phyloP scores from a whole-genome alignment of 2,888 invertebrate species.

The Noctua comes region DNA sequence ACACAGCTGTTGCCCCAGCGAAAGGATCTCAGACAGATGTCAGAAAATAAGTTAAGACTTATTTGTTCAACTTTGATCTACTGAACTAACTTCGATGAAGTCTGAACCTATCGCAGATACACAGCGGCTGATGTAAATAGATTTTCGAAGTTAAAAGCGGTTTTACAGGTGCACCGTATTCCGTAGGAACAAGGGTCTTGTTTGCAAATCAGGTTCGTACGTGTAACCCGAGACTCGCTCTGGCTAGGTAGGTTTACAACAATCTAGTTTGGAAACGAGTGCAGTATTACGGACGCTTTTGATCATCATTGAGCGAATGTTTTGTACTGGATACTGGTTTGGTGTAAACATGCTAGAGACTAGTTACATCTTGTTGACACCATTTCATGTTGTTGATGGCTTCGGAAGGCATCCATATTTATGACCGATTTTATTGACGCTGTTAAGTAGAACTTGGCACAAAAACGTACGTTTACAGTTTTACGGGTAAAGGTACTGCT shows the following conservation, averaged over 20 bases:
- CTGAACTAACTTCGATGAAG: constrained; percentile 53
- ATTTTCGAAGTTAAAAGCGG: constrained; percentile 47
- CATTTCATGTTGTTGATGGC: constrained; percentile 45
- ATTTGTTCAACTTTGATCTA: constrained; percentile 59
- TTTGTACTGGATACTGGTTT: constrained; percentile 47
- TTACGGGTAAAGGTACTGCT: constrained; percentile 10
- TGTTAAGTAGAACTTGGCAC: constrained; percentile 32
- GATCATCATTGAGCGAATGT: constrained; percentile 44
- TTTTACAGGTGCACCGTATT: constrained; percentile 50
- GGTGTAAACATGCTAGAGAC: constrained; percentile 32
- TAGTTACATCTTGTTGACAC: constrained; percentile 49
- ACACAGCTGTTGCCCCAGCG: constrained; percentile 40
- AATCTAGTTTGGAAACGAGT: constrained; percentile 64
- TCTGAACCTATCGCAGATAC: constrained; percentile 44
- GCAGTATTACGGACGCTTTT: constrained; percentile 51
- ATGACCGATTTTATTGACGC: constrained; percentile 37
- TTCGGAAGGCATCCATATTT: constrained; percentile 45
- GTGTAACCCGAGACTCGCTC: constrained; percentile 68
- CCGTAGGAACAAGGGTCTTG: constrained; percentile 34
- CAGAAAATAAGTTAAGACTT: constrained; percentile 45
- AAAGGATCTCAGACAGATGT: constrained; percentile 44
- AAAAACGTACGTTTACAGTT: constrained; percentile 14
- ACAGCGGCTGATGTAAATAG: constrained; percentile 50
- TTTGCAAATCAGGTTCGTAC: constrained; percentile 63
- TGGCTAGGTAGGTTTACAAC: constrained; percentile 49